These are phyloP conservation scores for Desoria tigrina DNA, from an alignment of 2,888 invertebrate genomes.

Conservation along the genomic window DNA sequence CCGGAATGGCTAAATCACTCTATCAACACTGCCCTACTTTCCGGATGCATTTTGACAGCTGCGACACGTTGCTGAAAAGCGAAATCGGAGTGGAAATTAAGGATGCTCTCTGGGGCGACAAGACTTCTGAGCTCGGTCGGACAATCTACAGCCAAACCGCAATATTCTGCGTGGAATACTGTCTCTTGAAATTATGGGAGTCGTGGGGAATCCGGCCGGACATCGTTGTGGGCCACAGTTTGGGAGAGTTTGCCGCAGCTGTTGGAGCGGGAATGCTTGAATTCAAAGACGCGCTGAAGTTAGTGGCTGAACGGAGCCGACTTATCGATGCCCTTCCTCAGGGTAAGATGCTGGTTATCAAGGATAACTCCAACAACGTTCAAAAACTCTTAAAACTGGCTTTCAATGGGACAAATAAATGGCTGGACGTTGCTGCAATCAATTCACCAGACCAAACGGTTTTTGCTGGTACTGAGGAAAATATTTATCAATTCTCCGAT, in stretches of 20 bases:
- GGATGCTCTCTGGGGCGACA: not conserved
- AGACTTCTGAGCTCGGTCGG: not conserved
- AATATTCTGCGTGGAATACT: slow-evolving; percentile 26
- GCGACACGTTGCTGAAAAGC: not conserved
- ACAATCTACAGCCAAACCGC: slow-evolving; percentile 26
- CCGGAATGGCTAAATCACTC: slow-evolving; percentile 5
- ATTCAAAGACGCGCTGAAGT: slow-evolving; percentile 22
- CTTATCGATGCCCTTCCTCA: slow-evolving; percentile 12
- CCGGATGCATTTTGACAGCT: slow-evolving; percentile 9
- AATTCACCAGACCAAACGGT: slow-evolving; percentile 23
- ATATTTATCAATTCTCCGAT: slow-evolving; percentile 1
- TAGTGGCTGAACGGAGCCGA: slow-evolving; percentile 17
- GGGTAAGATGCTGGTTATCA: slow-evolving; percentile 24
- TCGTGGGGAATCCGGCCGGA: slow-evolving; percentile 28
- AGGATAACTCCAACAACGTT: not conserved
- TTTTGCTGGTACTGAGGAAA: slow-evolving; percentile 10
- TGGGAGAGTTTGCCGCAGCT: slow-evolving; percentile 33
- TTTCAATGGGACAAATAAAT: not conserved
- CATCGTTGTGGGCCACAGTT: slow-evolving; percentile 31
- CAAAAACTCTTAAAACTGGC: not conserved
- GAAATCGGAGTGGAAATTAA: not conserved
- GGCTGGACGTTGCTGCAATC: slow-evolving; percentile 28
- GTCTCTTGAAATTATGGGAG: slow-evolving; percentile 25
- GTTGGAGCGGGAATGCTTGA: slow-evolving; percentile 28
- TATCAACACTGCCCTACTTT: not conserved